A percentile compares a stretch with the other conserved stretches of the same genome.
phyloP scores from a whole-genome alignment of 1,140 invertebrate species.

The Ceratina japonica region DNA sequence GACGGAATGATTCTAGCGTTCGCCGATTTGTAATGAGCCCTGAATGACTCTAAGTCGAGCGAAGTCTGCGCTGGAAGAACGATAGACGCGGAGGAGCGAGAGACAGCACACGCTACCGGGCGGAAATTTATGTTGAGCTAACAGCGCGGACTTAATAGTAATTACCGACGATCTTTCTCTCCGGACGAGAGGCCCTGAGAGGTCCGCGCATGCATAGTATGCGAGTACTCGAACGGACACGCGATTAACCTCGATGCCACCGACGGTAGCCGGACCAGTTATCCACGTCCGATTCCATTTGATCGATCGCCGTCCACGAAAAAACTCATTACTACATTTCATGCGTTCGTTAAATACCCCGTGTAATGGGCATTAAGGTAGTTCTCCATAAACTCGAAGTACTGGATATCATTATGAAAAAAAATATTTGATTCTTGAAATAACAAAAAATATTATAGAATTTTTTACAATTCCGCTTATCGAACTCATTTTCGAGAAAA shows the following conservation, averaged over 20 bases:
- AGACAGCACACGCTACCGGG: neutral
- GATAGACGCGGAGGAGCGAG: neutral
- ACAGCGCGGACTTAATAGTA: neutral
- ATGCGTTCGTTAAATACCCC: neutral
- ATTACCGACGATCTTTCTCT: constrained; percentile 12
- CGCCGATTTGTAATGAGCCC: too few relatives aligned
- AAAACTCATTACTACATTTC: constrained; percentile 4
- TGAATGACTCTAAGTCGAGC: too few relatives aligned
- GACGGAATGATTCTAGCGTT: too few relatives aligned
- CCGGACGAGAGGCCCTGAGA: neutral
- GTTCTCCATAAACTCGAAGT: too few relatives aligned
- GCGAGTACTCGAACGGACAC: neutral
- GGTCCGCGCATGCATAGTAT: neutral
- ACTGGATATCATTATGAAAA: too few relatives aligned
- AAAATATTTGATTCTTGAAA: too few relatives aligned
- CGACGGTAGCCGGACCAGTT: neutral
- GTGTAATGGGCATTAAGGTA: too few relatives aligned
- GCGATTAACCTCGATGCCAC: constrained; percentile 16
- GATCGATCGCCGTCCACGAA: neutral
- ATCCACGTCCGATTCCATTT: neutral
- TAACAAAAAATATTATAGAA: too few relatives aligned
- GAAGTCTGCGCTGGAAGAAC: too few relatives aligned
- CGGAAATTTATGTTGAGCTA: constrained; percentile 15
- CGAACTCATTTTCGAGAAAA: too few relatives aligned
- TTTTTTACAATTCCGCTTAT: too few relatives aligned